These are phyloP conservation scores for Saxidomus purpurata DNA, from an alignment of 1,140 invertebrate genomes.

Conservation along the genomic window DNA sequence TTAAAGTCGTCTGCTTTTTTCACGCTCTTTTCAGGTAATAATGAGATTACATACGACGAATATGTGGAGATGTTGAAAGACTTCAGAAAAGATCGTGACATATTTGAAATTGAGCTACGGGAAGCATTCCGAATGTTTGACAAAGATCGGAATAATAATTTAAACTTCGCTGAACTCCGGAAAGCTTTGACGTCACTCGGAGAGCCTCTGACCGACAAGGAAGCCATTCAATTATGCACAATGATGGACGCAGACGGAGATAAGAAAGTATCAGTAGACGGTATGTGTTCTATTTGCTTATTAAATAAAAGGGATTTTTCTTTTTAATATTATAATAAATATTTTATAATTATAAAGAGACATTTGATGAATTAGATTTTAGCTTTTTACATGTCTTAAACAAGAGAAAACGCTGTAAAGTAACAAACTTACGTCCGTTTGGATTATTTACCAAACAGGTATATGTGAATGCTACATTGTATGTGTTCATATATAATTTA, in stretches of 20 bases:
- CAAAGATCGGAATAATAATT: slow-evolving; percentile 51
- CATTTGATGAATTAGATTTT: too few species aligned
- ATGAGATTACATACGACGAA: slow-evolving; percentile 1
- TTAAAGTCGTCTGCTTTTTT: too few species aligned
- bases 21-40: slow-evolving; percentile 41
- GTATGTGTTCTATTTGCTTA: slow-evolving; percentile 33
- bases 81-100: neutral
- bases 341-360: too few species aligned
- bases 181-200: slow-evolving; percentile 32
- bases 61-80: slow-evolving; percentile 38
- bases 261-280: slow-evolving; percentile 37
- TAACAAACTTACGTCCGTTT: too few species aligned
- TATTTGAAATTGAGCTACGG: slow-evolving; percentile 56
- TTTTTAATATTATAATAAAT: too few species aligned
- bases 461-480: too few species aligned
- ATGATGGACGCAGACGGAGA: slow-evolving; percentile 47
- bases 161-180: slow-evolving; percentile 41
- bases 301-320: too few species aligned
- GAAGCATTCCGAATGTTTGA: slow-evolving; percentile 63
- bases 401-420: too few species aligned
- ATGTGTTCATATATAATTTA: too few species aligned
- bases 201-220: slow-evolving; percentile 40
- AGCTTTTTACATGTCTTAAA: too few species aligned
- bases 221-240: slow-evolving; percentile 21
- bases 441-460: too few species aligned